A percentile compares a stretch with the other conserved stretches of the same genome.
These are phyloP conservation scores for Pherbina coryleti DNA, from an alignment of 2,888 invertebrate species.

Conservation along the genomic window DNA sequence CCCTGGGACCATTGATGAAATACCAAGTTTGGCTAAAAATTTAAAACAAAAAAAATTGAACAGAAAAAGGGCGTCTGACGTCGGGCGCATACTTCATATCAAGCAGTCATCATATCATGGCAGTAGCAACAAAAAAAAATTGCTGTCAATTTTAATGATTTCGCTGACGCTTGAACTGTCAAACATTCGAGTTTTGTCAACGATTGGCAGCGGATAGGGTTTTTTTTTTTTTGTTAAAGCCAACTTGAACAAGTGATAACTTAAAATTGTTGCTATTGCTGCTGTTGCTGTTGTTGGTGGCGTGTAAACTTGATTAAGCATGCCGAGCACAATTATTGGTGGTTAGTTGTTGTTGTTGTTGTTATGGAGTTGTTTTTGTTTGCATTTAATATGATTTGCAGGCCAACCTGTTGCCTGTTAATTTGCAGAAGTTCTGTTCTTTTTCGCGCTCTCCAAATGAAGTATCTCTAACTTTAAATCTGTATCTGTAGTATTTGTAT, in stretches of 20 bases:
- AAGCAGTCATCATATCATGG: slow-evolving; percentile 54
- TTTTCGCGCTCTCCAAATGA: not conserved
- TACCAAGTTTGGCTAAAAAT: slow-evolving; percentile 48
- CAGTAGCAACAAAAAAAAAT: slow-evolving; percentile 54
- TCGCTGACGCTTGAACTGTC: slow-evolving; percentile 57
- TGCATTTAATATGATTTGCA: not conserved
- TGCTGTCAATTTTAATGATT: slow-evolving; percentile 65
- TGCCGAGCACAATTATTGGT: slow-evolving; percentile 41
- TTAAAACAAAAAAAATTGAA: slow-evolving; percentile 34
- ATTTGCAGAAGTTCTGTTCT: slow-evolving; percentile 20
- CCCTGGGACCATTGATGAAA: slow-evolving; percentile 26
- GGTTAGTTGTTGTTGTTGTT: slow-evolving; percentile 17
- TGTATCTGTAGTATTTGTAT: slow-evolving; percentile 7
- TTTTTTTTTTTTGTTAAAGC: not conserved
- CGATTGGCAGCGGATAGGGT: not conserved
- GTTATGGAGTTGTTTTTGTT: not conserved
- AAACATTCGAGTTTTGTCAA: slow-evolving; percentile 24
- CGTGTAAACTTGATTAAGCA: slow-evolving; percentile 43
- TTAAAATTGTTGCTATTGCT: slow-evolving; percentile 2
- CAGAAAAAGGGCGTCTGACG: slow-evolving; percentile 36
- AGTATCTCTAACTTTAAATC: not conserved
- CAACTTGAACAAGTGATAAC: slow-evolving; percentile 31
- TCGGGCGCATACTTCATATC: slow-evolving; percentile 19
- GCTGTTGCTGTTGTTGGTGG: slow-evolving; percentile 15
- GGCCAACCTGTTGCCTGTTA: slow-evolving; percentile 19